A percentile compares a stretch with the other conserved stretches of the same genome.
phyloP scores from a whole-genome alignment of 2,888 invertebrate genomes.

The Campoplex nolae region DNA sequence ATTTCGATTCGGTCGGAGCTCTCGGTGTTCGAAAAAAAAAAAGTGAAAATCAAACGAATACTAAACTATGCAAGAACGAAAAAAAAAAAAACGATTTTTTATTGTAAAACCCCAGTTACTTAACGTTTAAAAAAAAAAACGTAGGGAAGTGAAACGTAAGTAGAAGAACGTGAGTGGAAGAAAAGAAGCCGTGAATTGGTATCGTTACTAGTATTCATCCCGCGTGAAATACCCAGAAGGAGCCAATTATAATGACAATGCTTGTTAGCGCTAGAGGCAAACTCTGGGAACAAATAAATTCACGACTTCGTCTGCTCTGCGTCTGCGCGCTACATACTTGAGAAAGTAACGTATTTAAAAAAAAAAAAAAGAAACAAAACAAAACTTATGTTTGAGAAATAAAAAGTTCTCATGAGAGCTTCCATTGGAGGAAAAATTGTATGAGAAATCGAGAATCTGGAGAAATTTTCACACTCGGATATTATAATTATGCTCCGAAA shows the following conservation, averaged over 20 bases:
- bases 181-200: constrained; percentile 10
- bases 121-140: constrained; percentile 9
- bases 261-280: constrained; percentile 73
- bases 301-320: constrained; percentile 72
- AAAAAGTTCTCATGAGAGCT: constrained; percentile 8
- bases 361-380: background rate
- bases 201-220: constrained; percentile 5
- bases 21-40: too few species aligned
- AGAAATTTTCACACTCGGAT: background rate
- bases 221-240: constrained; percentile 81
- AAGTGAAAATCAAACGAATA: background rate
- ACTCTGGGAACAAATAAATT: constrained; percentile 82
- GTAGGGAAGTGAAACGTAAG: constrained; percentile 9
- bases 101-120: background rate
- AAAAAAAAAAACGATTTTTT: background rate
- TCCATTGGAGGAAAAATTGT: background rate
- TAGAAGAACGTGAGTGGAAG: constrained; percentile 1
- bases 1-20: background rate
- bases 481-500: background rate
- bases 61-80: too few species aligned
- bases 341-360: constrained; percentile 15
- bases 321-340: constrained; percentile 6
- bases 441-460: background rate
- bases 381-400: constrained; percentile 9
- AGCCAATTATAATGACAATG: constrained; percentile 84